phyloP scores from a whole-genome alignment of 2,113 vertebrate species.

The Rostratula benghalensis region DNA sequence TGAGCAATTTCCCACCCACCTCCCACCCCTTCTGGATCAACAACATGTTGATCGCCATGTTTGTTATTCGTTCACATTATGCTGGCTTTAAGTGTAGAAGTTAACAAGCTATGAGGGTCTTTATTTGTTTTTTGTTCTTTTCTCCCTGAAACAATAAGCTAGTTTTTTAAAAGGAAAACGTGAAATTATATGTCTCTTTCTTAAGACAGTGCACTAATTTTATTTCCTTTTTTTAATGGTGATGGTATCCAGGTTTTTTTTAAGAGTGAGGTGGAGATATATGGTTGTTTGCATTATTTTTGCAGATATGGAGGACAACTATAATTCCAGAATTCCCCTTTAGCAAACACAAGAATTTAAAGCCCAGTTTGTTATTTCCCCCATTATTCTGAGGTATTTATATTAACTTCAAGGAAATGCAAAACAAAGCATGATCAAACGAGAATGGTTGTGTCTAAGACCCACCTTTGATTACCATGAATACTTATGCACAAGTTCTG shows the following conservation, averaged over 20 bases:
- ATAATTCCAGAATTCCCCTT: neutral
- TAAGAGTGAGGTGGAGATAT: fast-evolving
- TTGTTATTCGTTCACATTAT: neutral
- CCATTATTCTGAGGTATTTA: neutral
- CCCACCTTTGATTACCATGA: neutral
- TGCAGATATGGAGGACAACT: neutral
- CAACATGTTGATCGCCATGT: too few species aligned
- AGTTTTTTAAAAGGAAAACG: neutral
- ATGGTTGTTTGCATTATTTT: neutral
- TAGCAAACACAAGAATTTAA: neutral
- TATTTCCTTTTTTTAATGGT: neutral
- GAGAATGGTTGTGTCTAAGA: neutral
- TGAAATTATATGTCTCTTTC: neutral
- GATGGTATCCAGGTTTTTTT: neutral
- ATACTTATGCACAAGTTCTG: neutral
- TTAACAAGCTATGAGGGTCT: neutral
- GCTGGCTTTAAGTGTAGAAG: neutral
- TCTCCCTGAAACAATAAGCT: neutral
- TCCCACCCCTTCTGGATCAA: neutral
- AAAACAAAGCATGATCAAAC: neutral
- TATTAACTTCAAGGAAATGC: neutral
- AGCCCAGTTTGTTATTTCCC: neutral
- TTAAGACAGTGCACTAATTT: neutral
- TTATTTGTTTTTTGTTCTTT: neutral
- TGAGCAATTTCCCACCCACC: neutral